Evolutionary conservation across 1,140 invertebrate genomes (phyloP).

Genomic region (Bombus soroeensis): DNA sequence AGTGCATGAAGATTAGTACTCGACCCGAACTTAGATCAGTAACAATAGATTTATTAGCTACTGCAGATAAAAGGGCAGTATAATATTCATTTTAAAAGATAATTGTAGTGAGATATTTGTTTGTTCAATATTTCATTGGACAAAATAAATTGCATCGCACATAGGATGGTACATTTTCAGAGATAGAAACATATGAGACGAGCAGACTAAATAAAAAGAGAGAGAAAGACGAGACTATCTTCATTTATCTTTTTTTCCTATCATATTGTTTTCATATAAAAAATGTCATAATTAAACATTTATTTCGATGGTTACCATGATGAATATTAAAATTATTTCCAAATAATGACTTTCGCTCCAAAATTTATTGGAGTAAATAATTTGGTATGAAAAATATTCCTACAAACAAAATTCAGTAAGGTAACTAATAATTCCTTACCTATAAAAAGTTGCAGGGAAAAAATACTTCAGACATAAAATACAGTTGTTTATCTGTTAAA

Average conservation of each 20-base stretch:
- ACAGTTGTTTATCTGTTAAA: neutral
- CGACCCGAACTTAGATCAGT: constrained; percentile 84
- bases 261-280: neutral
- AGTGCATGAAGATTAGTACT: constrained; percentile 85
- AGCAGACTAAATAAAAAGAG: neutral
- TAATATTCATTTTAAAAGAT: constrained; percentile 16
- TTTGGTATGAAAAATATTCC: neutral
- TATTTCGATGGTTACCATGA: neutral
- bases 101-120: neutral
- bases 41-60: constrained; percentile 74
- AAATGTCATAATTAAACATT: neutral
- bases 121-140: constrained; percentile 24
- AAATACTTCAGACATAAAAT: neutral
- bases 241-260: neutral
- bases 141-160: constrained; percentile 1
- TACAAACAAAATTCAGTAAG: neutral
- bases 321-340: constrained; percentile 3
- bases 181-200: neutral
- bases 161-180: constrained; percentile 10
- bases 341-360: neutral
- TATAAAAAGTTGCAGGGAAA: neutral
- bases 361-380: constrained; percentile 26
- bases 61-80: neutral
- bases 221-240: constrained; percentile 29
- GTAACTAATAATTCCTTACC: neutral